phyloP scores from a whole-genome alignment of 2,888 invertebrate species.

The Chrysolina oricalcia region DNA sequence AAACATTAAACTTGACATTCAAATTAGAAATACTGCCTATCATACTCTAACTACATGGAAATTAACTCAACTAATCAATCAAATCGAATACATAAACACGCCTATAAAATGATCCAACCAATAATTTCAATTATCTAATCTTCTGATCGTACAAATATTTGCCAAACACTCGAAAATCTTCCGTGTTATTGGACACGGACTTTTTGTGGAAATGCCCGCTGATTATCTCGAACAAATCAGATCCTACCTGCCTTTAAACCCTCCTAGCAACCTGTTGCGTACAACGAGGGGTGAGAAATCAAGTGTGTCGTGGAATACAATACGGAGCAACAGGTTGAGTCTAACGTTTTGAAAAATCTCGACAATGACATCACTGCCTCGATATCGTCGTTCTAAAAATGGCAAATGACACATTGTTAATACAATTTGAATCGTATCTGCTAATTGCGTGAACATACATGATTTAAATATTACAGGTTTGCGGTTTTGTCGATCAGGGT shows the following conservation, averaged over 20 bases:
- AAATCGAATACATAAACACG: conserved; percentile 2
- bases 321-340: conserved; percentile 36
- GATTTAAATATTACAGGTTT: background rate
- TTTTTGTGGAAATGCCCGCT: background rate
- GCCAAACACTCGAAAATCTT: conserved; percentile 10
- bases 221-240: conserved; percentile 39
- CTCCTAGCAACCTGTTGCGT: conserved; percentile 41
- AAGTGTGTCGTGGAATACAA: conserved; percentile 32
- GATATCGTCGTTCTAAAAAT: conserved; percentile 53
- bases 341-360: conserved; percentile 29
- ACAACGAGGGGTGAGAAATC: conserved; percentile 43
- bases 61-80: conserved; percentile 16
- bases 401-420: conserved; percentile 50
- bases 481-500: background rate
- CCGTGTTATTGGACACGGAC: conserved; percentile 24
- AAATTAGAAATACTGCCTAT: conserved; percentile 1
- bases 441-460: conserved; percentile 45
- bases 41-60: background rate
- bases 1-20: conserved; percentile 22
- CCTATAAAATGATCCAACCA: conserved; percentile 23
- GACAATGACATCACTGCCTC: conserved; percentile 49
- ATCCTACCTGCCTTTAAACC: conserved; percentile 34
- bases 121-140: conserved; percentile 31
- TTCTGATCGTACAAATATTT: conserved; percentile 29
- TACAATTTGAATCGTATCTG: conserved; percentile 32